A percentile compares a stretch with the other conserved stretches of the same genome.
phyloP scores from a whole-genome alignment of 2,797 vertebrate genomes.

The Acestrorhynchus altus region DNA sequence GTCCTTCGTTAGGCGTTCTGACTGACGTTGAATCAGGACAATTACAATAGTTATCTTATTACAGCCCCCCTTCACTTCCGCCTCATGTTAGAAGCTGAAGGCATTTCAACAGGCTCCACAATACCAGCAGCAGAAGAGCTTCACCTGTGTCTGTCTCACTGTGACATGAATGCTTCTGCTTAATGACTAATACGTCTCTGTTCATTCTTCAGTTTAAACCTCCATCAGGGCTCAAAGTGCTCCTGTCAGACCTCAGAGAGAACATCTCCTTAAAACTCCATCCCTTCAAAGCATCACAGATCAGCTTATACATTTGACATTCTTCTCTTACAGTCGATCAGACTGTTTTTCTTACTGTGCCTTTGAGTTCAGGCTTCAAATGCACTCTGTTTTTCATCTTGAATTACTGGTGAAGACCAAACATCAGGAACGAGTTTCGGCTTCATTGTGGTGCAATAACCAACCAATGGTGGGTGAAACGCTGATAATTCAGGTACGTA shows the following conservation, averaged over 20 bases:
- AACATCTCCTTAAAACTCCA: neutral
- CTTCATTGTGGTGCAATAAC: too few species aligned
- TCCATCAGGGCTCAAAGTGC: neutral
- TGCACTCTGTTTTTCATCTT: too few species aligned
- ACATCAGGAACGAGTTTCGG: too few species aligned
- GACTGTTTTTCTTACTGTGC: neutral
- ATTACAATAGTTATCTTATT: neutral
- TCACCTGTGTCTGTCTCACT: neutral
- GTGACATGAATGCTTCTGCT: neutral
- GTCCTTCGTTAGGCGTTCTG: conserved; percentile 3
- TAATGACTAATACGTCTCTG: neutral
- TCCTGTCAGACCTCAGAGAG: neutral
- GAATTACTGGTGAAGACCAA: too few species aligned
- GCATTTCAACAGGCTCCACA: conserved; percentile 5
- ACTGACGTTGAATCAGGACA: conserved; percentile 11
- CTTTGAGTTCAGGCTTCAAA: too few species aligned
- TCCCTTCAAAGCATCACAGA: neutral
- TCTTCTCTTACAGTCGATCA: too few species aligned
- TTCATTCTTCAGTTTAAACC: conserved; percentile 16
- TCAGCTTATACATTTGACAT: too few species aligned
- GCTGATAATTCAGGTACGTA: too few species aligned
- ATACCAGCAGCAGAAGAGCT: neutral
- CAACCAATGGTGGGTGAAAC: too few species aligned
- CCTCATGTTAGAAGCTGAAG: neutral
- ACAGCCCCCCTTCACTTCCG: neutral